phyloP scores from a whole-genome alignment of 30 jellyfish, hydroid and myxozoan genomes.

The Aurelia aurita region DNA sequence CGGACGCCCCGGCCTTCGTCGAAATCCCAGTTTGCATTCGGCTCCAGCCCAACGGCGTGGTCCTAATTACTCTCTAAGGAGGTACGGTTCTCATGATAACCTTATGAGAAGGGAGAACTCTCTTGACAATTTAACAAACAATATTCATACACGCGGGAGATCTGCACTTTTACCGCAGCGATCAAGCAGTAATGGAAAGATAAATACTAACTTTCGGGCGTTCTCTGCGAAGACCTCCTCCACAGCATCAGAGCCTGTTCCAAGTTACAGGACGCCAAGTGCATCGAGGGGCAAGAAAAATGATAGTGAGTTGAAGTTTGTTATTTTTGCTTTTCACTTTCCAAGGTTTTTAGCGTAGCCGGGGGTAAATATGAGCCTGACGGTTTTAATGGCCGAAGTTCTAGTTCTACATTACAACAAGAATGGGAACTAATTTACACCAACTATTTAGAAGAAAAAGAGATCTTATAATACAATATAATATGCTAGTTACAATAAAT shows the following conservation, averaged over 20 bases:
- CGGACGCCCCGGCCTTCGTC: slow-evolving; percentile 27
- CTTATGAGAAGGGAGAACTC: slow-evolving; percentile 64
- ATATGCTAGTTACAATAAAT: too few relatives aligned
- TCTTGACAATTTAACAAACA: slow-evolving; percentile 51
- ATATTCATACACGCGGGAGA: slow-evolving; percentile 46
- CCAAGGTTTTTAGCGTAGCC: too few relatives aligned
- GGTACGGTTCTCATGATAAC: slow-evolving; percentile 82
- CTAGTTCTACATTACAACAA: too few relatives aligned
- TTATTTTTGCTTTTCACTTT: too few relatives aligned
- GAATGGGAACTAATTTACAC: too few relatives aligned
- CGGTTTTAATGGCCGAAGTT: too few relatives aligned
- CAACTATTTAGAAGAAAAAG: too few relatives aligned
- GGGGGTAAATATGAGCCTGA: too few relatives aligned
- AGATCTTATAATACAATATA: too few relatives aligned
- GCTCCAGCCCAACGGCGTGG: slow-evolving; percentile 12
- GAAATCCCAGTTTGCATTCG: slow-evolving; percentile 7
- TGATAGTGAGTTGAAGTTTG: slow-evolving; percentile 44
- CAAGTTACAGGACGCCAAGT: slow-evolving; percentile 34
- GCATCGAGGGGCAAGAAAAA: slow-evolving; percentile 33
- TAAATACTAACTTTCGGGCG: slow-evolving; percentile 45
- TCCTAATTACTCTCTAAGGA: slow-evolving; percentile 37
- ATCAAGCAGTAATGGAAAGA: slow-evolving; percentile 42
- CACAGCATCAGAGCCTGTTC: slow-evolving; percentile 26
- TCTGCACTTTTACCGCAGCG: slow-evolving; percentile 74
- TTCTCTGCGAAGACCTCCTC: slow-evolving; percentile 32